Conservation (phyloP, 2,797 vertebrate species). For the Astyanax mexicanus region DNA sequence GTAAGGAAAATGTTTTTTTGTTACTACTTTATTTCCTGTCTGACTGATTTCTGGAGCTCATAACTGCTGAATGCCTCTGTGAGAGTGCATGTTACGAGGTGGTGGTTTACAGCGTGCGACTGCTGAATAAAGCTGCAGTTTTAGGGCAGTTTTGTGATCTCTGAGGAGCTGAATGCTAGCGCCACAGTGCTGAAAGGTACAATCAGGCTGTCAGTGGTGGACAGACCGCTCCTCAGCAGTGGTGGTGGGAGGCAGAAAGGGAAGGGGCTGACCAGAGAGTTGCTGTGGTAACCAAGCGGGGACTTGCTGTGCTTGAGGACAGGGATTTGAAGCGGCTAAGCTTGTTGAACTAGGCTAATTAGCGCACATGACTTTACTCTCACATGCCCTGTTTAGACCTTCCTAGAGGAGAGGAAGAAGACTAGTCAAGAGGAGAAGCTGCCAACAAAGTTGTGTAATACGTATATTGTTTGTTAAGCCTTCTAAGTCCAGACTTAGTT, state of each 20-base stretch:
- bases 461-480: not conserved
- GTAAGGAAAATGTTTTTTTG: too few relatives aligned
- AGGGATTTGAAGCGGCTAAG: slow-evolving; percentile 39
- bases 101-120: slow-evolving; percentile 1
- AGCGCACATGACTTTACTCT: slow-evolving; percentile 34
- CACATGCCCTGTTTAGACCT: slow-evolving; percentile 8
- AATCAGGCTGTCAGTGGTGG: not conserved
- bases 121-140: slow-evolving; percentile 2
- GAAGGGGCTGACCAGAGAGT: slow-evolving; percentile 3
- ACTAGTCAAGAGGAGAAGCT: not conserved
- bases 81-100: not conserved
- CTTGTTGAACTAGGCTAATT: slow-evolving; percentile 42
- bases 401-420: not conserved
- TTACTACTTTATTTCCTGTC: not conserved
- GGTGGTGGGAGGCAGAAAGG: not conserved
- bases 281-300: not conserved
- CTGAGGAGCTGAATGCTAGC: not conserved
- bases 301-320: slow-evolving; percentile 25
- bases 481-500: not conserved
- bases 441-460: not conserved
- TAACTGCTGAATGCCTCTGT: not conserved
- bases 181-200: not conserved
- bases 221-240: not conserved
- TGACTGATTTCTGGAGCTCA: not conserved
- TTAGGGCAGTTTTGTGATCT: not conserved